Evolutionary conservation across 2,797 vertebrate species (phyloP).

Genomic region (Enteromius fasciolatus): DNA sequence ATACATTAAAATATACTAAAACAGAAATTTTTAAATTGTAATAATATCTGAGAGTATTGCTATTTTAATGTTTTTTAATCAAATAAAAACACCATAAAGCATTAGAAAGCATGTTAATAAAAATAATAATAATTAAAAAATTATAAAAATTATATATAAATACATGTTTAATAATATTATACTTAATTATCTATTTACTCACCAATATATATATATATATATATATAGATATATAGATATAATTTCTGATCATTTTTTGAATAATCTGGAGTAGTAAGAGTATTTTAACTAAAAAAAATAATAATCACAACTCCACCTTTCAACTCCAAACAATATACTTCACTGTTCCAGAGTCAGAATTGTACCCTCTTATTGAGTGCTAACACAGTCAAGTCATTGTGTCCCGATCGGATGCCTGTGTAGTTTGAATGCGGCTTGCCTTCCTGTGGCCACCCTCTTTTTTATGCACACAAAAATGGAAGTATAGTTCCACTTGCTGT

Average conservation of each 20-base stretch:
- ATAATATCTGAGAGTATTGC: neutral
- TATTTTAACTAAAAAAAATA: neutral
- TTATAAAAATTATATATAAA: no score
- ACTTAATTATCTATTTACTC: no score
- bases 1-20: neutral
- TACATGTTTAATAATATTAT: no score
- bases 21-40: neutral
- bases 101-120: no score
- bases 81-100: neutral
- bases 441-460: constrained; percentile 17
- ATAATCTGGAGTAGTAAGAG: neutral
- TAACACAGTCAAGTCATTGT: constrained; percentile 22
- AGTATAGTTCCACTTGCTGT: neutral
- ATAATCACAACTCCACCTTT: constrained; percentile 35
- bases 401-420: neutral
- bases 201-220: no score
- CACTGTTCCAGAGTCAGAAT: constrained; percentile 5
- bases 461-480: constrained; percentile 9
- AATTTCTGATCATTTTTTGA: no score
- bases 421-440: constrained; percentile 14
- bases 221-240: no score
- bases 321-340: constrained; percentile 1
- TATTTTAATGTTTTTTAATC: neutral
- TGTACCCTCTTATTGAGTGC: constrained; percentile 5
- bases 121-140: no score